phyloP scores from a whole-genome alignment of 2,888 invertebrate species.

The Apamea sordens region DNA sequence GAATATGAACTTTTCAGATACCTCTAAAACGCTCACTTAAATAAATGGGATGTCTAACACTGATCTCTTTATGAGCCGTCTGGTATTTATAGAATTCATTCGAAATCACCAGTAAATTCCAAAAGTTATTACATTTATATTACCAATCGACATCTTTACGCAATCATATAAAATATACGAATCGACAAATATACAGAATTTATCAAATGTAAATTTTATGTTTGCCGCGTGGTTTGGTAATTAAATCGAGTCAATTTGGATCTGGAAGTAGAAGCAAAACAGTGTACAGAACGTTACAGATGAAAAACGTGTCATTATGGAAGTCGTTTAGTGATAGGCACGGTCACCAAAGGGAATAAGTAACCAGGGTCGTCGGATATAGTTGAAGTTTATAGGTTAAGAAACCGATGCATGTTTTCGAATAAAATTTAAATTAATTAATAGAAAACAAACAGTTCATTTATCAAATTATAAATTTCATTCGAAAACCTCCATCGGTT shows the following conservation, averaged over 20 bases:
- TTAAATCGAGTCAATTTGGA: constrained; percentile 29
- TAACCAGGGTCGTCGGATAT: no score
- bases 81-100: constrained; percentile 35
- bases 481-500: no score
- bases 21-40: constrained; percentile 15
- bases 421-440: not conserved
- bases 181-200: constrained; percentile 18
- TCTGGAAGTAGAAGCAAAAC: constrained; percentile 24
- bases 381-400: no score
- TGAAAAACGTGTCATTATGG: constrained; percentile 13
- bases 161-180: constrained; percentile 26
- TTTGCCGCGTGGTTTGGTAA: constrained; percentile 46
- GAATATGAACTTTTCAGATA: constrained; percentile 40
- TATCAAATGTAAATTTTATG: constrained; percentile 53
- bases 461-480: no score
- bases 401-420: no score
- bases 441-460: no score
- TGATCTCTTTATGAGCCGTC: constrained; percentile 36
- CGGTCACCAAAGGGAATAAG: no score
- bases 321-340: not conserved
- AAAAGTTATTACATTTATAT: constrained; percentile 35
- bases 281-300: not conserved
- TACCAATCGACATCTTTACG: constrained; percentile 45
- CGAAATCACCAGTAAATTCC: constrained; percentile 36
- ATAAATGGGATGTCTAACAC: constrained; percentile 13